These are phyloP conservation scores for Spizaetus ornatus DNA, from an alignment of 2,113 vertebrate genomes.

Conservation along the genomic window DNA sequence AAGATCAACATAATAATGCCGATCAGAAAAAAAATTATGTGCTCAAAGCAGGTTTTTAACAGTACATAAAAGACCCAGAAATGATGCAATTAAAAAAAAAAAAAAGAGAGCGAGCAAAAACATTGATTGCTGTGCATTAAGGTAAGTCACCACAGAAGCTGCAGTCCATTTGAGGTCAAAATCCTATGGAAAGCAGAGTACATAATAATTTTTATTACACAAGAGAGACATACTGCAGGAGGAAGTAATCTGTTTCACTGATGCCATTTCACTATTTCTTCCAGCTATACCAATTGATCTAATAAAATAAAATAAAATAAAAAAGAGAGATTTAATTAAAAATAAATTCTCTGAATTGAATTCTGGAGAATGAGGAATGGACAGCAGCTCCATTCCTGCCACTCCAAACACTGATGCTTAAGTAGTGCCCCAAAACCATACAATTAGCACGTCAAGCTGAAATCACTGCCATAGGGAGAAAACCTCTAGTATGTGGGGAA, in stretches of 20 bases:
- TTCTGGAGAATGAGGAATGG: background rate
- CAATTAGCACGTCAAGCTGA: fast-evolving
- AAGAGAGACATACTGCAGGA: background rate
- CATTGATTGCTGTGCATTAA: background rate
- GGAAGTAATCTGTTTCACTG: background rate
- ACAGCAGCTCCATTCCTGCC: background rate
- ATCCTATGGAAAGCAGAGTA: background rate
- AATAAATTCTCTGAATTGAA: background rate
- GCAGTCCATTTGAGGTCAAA: background rate
- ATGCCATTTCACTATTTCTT: background rate
- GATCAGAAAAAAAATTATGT: background rate
- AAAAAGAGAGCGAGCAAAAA: background rate
- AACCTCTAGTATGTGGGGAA: background rate
- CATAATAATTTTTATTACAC: too few relatives aligned
- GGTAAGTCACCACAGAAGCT: background rate
- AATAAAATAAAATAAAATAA: background rate
- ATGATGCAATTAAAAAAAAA: background rate
- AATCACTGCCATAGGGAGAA: background rate
- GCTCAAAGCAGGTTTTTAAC: background rate
- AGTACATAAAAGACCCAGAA: background rate
- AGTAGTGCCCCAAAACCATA: background rate
- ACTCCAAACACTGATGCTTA: background rate
- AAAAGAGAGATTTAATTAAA: background rate
- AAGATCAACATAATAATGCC: background rate
- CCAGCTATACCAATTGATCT: background rate